Percentiles rank a stretch among this genome's conserved stretches.
phyloP scores from a whole-genome alignment of 92 coral and sea anemone species.

The Palythoa grandiflora region DNA sequence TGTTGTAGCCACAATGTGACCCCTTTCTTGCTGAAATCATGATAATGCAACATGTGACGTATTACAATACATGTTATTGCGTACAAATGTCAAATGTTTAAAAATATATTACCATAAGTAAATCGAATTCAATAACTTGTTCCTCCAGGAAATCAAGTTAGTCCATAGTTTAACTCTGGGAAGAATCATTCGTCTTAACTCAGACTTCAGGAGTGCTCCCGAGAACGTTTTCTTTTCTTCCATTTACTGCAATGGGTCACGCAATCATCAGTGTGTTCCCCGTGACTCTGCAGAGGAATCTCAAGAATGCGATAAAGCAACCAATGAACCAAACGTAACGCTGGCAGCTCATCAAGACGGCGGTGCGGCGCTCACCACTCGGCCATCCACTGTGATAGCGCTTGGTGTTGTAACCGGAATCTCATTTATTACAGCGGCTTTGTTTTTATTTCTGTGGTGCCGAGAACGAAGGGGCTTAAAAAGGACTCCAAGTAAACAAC shows the following conservation, averaged over 20 bases:
- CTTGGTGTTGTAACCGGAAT: conserved; percentile 13
- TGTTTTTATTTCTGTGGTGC: conserved; percentile 31
- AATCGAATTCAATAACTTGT: neutral
- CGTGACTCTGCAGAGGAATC: conserved; percentile 5
- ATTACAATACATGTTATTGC: too few species aligned
- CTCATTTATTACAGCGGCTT: neutral
- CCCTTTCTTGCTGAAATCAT: too few species aligned
- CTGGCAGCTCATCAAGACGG: neutral
- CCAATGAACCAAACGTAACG: neutral
- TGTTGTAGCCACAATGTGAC: too few species aligned
- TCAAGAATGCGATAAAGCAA: neutral
- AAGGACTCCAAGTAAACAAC: neutral
- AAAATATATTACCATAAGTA: neutral
- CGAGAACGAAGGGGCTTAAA: neutral
- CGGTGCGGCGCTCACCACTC: neutral
- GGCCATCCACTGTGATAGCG: neutral
- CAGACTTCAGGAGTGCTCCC: conserved; percentile 74
- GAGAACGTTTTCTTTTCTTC: conserved; percentile 83
- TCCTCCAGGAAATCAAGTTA: conserved; percentile 73
- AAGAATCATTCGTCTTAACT: conserved; percentile 80
- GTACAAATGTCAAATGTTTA: neutral
- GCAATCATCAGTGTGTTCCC: conserved; percentile 70
- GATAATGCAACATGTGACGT: too few species aligned
- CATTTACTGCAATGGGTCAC: conserved; percentile 73
- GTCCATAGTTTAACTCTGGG: conserved; percentile 82